Evolutionary conservation across 1,140 invertebrate species (phyloP), one percentile per base, ranked within the genome.

Genomic region (Hetaerina americana): DNA sequence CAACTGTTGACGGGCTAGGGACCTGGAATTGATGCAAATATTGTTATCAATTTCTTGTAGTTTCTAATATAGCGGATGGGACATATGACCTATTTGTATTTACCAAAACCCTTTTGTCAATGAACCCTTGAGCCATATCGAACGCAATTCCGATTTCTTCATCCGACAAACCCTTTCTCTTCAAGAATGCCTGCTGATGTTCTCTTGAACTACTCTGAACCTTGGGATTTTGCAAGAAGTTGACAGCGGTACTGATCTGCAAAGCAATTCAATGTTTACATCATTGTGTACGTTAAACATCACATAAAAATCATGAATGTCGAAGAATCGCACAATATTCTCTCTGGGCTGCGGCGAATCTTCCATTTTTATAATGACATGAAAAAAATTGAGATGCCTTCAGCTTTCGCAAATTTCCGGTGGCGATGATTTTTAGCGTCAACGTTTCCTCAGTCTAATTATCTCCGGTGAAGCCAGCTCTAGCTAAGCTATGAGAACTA

Each of bases 161-260:
- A n/a, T 91, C 86, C 0, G 89, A 90, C 0, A 93, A 80, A 71
- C 93, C 93, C 83, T 95, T 94, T 73, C 85, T 87, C 75, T 87
- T 84, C 5, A 95, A 81, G 83, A 95, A 95, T 74, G 88, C 84
- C 78, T 91, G 87, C 77, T 92, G 93, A 76, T 92, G 88, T 68
- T 86, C 83, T 31, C 91, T 76, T 0, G 92, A 87, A 78, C 89
- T 92, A 71, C 84, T 80, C 66, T 86, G 84, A 3, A 95, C 91
- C 79, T 90, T 92, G 28, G 90, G 90, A 82, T 95, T 94, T 79
- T 89, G 87, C 31, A 95, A 80, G 82, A 95, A 95, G 76, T 91
- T 92, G 10, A 94, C 87, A 29, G 93, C 93, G 27, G 92, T 94
- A 72, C 86, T 87, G 71, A 95, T 87, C 92, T 92, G 79, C 6